Evolutionary conservation across 37 sponge, comb jelly and placozoan genomes (phyloP).

Genomic region (Axinella damicornis): DNA sequence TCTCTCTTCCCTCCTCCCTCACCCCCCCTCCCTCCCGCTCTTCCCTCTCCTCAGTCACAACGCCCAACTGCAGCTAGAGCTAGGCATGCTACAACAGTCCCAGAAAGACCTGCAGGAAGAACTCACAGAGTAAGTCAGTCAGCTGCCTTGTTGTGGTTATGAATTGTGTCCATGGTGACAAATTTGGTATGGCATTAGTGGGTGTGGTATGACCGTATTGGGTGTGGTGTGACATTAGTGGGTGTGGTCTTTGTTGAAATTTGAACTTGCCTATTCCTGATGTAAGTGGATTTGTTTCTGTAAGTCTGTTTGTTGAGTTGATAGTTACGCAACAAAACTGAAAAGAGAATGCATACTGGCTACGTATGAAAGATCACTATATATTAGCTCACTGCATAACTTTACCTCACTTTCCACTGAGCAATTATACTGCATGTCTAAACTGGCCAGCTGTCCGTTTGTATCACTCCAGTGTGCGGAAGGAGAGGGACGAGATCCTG

Average conservation of each 20-base stretch:
- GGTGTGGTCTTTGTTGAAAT: neutral
- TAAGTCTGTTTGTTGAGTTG: too few species aligned
- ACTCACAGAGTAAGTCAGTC: slow-evolving; percentile 43
- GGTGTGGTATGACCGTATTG: too few species aligned
- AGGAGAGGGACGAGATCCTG: slow-evolving; percentile 68
- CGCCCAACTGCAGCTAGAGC: slow-evolving; percentile 44
- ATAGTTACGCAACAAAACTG: too few species aligned
- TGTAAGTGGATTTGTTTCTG: too few species aligned
- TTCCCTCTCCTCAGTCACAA: slow-evolving; percentile 19
- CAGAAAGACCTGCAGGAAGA: slow-evolving; percentile 46
- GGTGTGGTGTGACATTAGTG: too few species aligned
- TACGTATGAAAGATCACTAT: too few species aligned
- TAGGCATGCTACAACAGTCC: slow-evolving; percentile 18
- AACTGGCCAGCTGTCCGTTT: neutral
- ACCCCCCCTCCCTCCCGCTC: neutral
- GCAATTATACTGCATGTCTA: too few species aligned
- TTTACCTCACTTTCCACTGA: too few species aligned
- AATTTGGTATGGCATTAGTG: too few species aligned
- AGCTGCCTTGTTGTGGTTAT: neutral
- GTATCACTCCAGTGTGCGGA: slow-evolving; percentile 29
- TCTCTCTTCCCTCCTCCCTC: neutral
- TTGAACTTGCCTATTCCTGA: too few species aligned
- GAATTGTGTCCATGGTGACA: neutral
- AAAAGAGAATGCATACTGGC: too few species aligned
- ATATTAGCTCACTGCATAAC: too few species aligned